phyloP scores from a whole-genome alignment of 2,888 invertebrate genomes.

The Chrysotoxum bicinctum region DNA sequence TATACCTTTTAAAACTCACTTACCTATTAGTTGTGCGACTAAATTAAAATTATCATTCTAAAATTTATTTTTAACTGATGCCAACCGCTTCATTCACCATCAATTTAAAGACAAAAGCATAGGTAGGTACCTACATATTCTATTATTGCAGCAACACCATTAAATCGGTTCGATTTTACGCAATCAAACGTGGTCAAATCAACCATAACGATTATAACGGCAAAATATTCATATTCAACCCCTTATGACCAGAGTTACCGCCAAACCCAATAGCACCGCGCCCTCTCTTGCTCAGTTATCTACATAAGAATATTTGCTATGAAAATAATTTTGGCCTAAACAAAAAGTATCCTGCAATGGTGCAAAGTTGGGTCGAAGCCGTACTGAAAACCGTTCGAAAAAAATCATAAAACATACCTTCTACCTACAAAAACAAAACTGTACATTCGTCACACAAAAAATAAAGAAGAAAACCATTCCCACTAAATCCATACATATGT shows the following conservation, averaged over 20 bases:
- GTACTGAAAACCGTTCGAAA: background rate
- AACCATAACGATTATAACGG: constrained; percentile 58
- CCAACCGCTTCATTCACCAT: no score
- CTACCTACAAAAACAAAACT: constrained; percentile 66
- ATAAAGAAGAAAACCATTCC: constrained; percentile 68
- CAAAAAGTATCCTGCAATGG: constrained; percentile 38
- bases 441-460: constrained; percentile 64
- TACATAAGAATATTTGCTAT: background rate
- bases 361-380: constrained; percentile 29
- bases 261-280: constrained; percentile 46
- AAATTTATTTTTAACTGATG: background rate
- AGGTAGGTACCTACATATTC: no score
- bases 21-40: no score
- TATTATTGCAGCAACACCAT: constrained; percentile 66
- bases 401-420: constrained; percentile 65
- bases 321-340: constrained; percentile 8
- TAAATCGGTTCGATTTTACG: constrained; percentile 65
- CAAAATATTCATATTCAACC: constrained; percentile 36
- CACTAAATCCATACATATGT: constrained; percentile 5
- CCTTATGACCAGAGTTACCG: background rate
- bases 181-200: constrained; percentile 69
- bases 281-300: constrained; percentile 62
- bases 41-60: no score
- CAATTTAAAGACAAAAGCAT: no score
- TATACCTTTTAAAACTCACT: no score